These are phyloP conservation scores for Melanotaenia maccullochi DNA, from an alignment of 2,797 vertebrate genomes.

Conservation along the genomic window DNA sequence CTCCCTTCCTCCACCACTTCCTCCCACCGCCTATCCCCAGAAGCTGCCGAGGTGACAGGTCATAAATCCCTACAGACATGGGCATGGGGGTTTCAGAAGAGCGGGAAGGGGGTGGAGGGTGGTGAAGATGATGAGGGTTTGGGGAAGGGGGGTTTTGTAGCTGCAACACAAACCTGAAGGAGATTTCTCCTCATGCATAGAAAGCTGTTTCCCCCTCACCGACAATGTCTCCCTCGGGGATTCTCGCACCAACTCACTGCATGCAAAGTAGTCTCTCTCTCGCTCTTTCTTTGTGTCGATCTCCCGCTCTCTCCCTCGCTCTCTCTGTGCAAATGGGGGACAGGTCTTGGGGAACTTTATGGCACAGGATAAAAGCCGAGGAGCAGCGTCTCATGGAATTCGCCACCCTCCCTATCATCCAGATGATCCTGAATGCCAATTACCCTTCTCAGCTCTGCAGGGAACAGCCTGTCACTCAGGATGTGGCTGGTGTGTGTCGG, in stretches of 20 bases:
- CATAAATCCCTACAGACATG: conserved; percentile 84
- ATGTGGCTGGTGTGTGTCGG: conserved; percentile 65
- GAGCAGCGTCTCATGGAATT: conserved; percentile 68
- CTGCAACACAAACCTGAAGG: conserved; percentile 78
- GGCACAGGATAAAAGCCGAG: conserved; percentile 65
- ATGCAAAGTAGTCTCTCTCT: conserved; percentile 76
- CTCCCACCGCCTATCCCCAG: conserved; percentile 31
- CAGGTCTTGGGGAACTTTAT: conserved; percentile 71
- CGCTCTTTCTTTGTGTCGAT: conserved; percentile 27
- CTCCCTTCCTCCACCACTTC: conserved; percentile 22
- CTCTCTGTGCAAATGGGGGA: conserved; percentile 65
- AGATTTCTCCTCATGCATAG: conserved; percentile 85
- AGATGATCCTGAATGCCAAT: conserved; percentile 86
- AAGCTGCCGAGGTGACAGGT: conserved; percentile 80
- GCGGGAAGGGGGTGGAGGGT: conserved; percentile 12
- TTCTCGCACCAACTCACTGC: conserved; percentile 75
- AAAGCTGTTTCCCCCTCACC: conserved; percentile 81
- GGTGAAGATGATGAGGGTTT: conserved; percentile 28
- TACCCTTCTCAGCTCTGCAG: conserved; percentile 75
- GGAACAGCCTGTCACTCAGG: conserved; percentile 82
- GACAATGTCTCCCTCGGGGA: conserved; percentile 79
- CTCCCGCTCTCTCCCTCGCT: conserved; percentile 34
- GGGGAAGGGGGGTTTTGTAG: conserved; percentile 6
- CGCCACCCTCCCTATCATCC: conserved; percentile 76
- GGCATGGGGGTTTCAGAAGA: conserved; percentile 34